These are phyloP conservation scores for Lates japonicus DNA, from an alignment of 2,797 vertebrate species.

Conservation along the genomic window DNA sequence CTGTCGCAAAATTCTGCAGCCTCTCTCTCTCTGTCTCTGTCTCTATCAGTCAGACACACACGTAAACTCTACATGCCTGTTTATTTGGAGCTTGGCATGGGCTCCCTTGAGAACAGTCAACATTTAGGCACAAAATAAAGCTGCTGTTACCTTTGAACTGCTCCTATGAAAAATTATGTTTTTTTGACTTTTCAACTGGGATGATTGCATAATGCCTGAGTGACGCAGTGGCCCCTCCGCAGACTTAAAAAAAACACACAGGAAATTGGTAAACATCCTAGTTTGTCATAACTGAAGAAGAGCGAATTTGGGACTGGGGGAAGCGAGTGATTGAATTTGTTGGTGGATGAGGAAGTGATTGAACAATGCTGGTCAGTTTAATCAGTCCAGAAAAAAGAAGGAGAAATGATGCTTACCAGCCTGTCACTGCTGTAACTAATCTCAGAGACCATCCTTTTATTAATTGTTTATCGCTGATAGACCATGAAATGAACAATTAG, in stretches of 20 bases:
- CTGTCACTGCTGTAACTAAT: conserved; percentile 62
- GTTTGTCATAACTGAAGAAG: conserved; percentile 32
- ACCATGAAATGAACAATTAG: conserved; percentile 85
- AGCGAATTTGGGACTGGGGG: conserved; percentile 1
- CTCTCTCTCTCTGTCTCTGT: conserved; percentile 12
- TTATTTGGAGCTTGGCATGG: conserved; percentile 38
- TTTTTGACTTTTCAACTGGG: conserved; percentile 37
- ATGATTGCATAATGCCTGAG: conserved; percentile 38
- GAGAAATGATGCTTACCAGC: conserved; percentile 47
- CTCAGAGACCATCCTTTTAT: conserved; percentile 75
- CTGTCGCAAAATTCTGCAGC: conserved; percentile 62
- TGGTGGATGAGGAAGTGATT: conserved; percentile 33
- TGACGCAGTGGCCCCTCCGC: conserved; percentile 10
- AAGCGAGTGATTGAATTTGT: conserved; percentile 23
- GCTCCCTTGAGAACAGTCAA: conserved; percentile 50
- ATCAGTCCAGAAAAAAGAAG: conserved; percentile 41
- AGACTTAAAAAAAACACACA: conserved; percentile 9
- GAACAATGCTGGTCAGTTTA: conserved; percentile 54
- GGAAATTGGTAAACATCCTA: conserved; percentile 6
- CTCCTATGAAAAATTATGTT: conserved; percentile 45
- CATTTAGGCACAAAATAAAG: conserved; percentile 55
- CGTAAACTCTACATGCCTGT: conserved; percentile 37
- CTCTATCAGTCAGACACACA: conserved; percentile 18
- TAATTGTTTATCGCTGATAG: conserved; percentile 85
- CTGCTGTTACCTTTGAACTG: conserved; percentile 57